Base-by-base conservation (phyloP, 2,888 invertebrate species). In the Clistopyga incitator region DNA sequence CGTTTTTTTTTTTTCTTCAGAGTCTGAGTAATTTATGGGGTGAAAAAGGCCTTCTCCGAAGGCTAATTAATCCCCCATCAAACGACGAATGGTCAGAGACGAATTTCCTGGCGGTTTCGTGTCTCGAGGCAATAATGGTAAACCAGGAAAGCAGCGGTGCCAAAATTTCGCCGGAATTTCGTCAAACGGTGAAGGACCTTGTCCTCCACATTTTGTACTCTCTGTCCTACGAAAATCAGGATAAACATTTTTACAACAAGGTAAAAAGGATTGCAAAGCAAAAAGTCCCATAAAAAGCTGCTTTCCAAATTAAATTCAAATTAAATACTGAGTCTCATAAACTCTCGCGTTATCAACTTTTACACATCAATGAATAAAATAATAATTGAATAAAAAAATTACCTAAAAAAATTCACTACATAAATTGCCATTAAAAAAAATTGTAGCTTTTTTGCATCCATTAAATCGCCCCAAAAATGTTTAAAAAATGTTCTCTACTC, bases 51-150 rank as follows among this genome's bases (percentile, higher is more conserved):
- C 56, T 87, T 6, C 67, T 92, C 15, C 83, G 80, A 13, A 88
- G 82, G 25, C 82, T 89, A 54, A 85, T 89, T 74, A 83, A 80
- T 82, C 82, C 86, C 82, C 78, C 85, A 47, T 10, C 76, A 11
- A 78, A 82, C 75, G 42, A 71, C 6, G 81, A 88, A 25, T 91
- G 90, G 88, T 86, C 82, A 15, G 91, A 92, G 86, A 86, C 84
- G 15, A 88, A 90, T 79, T 89, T 89, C 67, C 74, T 89, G 38
- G 89, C 90, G 2, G 79, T 92, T 38, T 86, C 84, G 18, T 92
- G 92, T 65, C 78, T 93, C 54, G 91, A 91, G 88, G 89, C 87
- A 68, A 88, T 92, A 82, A 70, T 93, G 20, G 25, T 84, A 13
- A 91, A 88, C 50, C 85, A 78, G 54, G 86, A 87, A 47, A 87